Percentiles rank a stretch among this genome's conserved stretches.
Evolutionary conservation across 1,140 invertebrate species (phyloP).

Genomic region (Anastrepha obliqua): DNA sequence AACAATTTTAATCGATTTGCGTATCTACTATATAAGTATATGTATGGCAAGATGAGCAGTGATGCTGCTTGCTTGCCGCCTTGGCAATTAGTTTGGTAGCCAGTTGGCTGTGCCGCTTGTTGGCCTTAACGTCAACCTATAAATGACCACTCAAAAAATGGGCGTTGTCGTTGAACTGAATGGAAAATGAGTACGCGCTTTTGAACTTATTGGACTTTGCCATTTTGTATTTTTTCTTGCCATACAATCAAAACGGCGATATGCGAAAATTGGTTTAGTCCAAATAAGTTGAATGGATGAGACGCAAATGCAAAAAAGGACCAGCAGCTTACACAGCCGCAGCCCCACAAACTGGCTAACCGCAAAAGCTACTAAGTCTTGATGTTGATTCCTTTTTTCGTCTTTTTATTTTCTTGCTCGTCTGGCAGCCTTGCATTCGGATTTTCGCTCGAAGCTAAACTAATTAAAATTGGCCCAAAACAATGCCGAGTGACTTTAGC

Average conservation of each 20-base stretch:
- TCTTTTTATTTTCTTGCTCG: slow-evolving; percentile 8
- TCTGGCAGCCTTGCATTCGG: slow-evolving; percentile 12
- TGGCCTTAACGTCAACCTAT: slow-evolving; percentile 63
- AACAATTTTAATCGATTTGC: slow-evolving; percentile 73
- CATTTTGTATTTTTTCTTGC: neutral
- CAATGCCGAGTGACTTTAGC: slow-evolving; percentile 58
- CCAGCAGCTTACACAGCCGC: neutral
- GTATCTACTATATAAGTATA: slow-evolving; percentile 59
- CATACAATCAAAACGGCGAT: slow-evolving; percentile 45
- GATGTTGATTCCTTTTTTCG: neutral
- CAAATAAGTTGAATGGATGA: neutral
- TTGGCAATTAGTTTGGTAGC: slow-evolving; percentile 42
- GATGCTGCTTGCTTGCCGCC: neutral
- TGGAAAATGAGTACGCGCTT: slow-evolving; percentile 38
- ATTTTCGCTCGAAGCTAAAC: slow-evolving; percentile 70
- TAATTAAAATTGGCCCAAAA: slow-evolving; percentile 74
- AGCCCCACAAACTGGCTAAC: slow-evolving; percentile 26
- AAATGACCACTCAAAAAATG: slow-evolving; percentile 59
- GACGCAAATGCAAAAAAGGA: neutral
- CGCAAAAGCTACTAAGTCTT: neutral
- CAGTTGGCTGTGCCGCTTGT: neutral
- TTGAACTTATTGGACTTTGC: slow-evolving; percentile 48
- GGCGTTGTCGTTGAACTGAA: slow-evolving; percentile 42
- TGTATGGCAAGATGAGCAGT: neutral
- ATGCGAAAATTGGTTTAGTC: slow-evolving; percentile 30